phyloP scores from a whole-genome alignment of 2,113 vertebrate species.

The Cervus canadensis region DNA sequence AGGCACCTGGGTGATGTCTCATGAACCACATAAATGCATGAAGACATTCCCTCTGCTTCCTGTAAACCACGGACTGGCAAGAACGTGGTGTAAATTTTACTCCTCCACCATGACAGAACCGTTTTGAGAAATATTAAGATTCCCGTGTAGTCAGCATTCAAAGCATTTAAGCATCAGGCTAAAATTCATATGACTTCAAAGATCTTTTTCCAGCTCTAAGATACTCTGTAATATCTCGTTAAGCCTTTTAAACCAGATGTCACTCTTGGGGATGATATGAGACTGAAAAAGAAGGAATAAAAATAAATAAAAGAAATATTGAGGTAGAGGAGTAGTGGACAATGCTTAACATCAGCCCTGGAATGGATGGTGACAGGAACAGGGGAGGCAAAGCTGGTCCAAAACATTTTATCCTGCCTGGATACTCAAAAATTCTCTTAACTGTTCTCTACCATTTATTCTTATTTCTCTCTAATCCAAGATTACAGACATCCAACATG shows the following conservation, averaged over 20 bases:
- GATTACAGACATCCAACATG: background rate
- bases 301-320: background rate
- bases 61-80: background rate
- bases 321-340: background rate
- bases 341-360: background rate
- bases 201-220: background rate
- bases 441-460: background rate
- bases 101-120: background rate
- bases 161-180: background rate
- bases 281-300: background rate
- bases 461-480: background rate
- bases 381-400: background rate
- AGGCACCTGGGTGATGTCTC: background rate
- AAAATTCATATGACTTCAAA: background rate
- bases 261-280: background rate
- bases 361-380: background rate
- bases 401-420: background rate
- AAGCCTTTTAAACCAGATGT: background rate
- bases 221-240: background rate
- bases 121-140: background rate
- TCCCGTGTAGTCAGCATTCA: background rate
- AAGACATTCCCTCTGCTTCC: background rate
- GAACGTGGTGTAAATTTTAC: background rate
- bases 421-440: background rate
- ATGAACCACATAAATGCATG: too few relatives aligned